Evolutionary conservation across 2,113 vertebrate genomes (phyloP).

Genomic region (Sebastes fasciatus): DNA sequence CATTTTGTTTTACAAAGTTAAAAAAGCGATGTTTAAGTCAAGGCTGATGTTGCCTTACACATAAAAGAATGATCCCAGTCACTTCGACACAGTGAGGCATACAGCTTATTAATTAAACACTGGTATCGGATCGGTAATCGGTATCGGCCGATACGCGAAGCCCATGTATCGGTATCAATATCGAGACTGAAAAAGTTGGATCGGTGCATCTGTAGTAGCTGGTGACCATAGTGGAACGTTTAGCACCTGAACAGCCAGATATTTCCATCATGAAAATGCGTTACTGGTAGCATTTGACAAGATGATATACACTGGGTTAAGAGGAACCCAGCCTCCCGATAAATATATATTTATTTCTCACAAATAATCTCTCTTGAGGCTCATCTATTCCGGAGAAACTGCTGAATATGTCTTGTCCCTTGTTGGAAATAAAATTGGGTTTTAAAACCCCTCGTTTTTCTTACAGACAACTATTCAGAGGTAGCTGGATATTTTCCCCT

Average conservation of each 20-base stretch:
- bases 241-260: neutral
- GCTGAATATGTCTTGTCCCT: neutral
- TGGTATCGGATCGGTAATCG: no score
- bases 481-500: conserved; percentile 5
- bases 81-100: no score
- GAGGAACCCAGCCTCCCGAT: neutral
- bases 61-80: no score
- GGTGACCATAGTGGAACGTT: neutral
- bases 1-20: no score
- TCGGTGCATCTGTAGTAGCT: neutral
- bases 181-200: no score
- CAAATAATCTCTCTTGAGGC: neutral
- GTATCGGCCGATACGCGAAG: no score
- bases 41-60: no score
- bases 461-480: neutral
- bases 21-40: no score
- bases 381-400: conserved; percentile 10
- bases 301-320: neutral
- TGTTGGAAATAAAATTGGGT: neutral
- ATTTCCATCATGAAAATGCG: neutral
- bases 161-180: no score
- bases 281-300: neutral
- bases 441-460: neutral
- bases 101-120: no score
- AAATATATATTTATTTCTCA: neutral